Percentiles rank a stretch among this genome's conserved stretches.
Evolutionary conservation across 1,140 invertebrate species (phyloP).

Genomic region (Microvelia longipes): DNA sequence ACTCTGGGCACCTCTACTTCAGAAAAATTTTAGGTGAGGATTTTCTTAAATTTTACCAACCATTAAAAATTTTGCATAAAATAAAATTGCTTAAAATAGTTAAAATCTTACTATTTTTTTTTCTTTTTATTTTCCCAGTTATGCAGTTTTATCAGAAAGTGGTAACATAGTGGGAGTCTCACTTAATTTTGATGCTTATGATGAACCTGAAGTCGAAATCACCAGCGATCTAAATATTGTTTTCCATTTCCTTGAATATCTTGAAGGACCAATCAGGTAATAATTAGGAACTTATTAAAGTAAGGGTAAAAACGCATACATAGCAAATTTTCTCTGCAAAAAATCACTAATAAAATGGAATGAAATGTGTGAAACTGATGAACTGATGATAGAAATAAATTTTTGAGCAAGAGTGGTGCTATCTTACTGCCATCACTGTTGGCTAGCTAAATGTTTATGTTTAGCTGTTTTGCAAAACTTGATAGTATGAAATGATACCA

Average conservation of each 20-base stretch:
- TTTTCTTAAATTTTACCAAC: background rate
- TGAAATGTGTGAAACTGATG: too few species aligned
- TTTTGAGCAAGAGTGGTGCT: too few species aligned
- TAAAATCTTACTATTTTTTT: too few species aligned
- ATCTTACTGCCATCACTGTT: too few species aligned
- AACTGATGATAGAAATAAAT: too few species aligned
- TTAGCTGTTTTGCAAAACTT: too few species aligned
- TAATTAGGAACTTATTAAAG: background rate
- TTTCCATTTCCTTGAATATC: constrained; percentile 59
- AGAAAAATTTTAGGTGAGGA: constrained; percentile 36
- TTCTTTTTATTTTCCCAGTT: constrained; percentile 34
- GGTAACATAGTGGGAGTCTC: constrained; percentile 41
- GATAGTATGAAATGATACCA: too few species aligned
- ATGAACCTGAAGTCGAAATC: constrained; percentile 55
- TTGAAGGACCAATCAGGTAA: constrained; percentile 55
- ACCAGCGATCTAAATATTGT: constrained; percentile 47
- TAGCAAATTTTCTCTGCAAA: too few species aligned
- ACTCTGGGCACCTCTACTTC: constrained; percentile 48
- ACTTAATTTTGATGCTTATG: constrained; percentile 60
- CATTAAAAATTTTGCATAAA: background rate
- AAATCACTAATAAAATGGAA: too few species aligned
- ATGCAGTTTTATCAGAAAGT: constrained; percentile 39
- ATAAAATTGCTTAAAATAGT: too few species aligned
- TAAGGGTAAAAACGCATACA: too few species aligned
- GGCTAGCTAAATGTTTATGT: too few species aligned